Conservation (phyloP, 1,140 invertebrate species). For the Holotrichia oblita region DNA sequence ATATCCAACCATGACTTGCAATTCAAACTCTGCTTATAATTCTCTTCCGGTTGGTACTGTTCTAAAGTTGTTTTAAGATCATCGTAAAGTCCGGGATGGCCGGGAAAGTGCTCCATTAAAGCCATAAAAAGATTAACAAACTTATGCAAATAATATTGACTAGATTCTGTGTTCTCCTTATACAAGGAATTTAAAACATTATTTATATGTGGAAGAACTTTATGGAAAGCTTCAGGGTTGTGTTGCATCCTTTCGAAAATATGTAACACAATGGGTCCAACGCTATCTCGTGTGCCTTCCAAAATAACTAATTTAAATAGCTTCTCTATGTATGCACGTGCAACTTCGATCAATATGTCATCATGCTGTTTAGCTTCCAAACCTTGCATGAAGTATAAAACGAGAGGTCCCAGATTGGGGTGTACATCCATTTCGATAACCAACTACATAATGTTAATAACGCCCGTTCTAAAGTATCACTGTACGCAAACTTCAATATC, state of each 20-base stretch:
- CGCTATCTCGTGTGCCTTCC: constrained; percentile 61
- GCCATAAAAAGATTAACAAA: constrained; percentile 63
- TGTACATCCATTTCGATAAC: constrained; percentile 63
- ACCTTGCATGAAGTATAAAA: constrained; percentile 65
- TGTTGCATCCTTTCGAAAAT: constrained; percentile 65
- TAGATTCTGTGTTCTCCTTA: constrained; percentile 60
- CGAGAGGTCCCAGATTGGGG: constrained; percentile 64
- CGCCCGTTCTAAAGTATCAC: constrained; percentile 61
- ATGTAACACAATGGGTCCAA: constrained; percentile 64
- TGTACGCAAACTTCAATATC: constrained; percentile 60
- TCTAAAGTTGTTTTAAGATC: constrained; percentile 52
- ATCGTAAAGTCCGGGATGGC: constrained; percentile 60
- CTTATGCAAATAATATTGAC: constrained; percentile 61
- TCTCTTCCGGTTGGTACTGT: constrained; percentile 43
- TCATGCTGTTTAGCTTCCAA: constrained; percentile 64
- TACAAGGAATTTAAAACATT: constrained; percentile 57
- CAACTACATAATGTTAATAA: constrained; percentile 65
- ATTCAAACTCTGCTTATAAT: constrained; percentile 49
- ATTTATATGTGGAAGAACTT: constrained; percentile 60
- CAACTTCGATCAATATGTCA: constrained; percentile 63
- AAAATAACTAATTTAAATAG: constrained; percentile 62
- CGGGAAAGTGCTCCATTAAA: constrained; percentile 63
- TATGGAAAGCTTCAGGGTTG: constrained; percentile 62
- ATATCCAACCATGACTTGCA: constrained; percentile 52
- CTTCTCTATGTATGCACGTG: constrained; percentile 62